phyloP scores from a whole-genome alignment of 2,113 vertebrate genomes.

The Gavialis gangeticus region DNA sequence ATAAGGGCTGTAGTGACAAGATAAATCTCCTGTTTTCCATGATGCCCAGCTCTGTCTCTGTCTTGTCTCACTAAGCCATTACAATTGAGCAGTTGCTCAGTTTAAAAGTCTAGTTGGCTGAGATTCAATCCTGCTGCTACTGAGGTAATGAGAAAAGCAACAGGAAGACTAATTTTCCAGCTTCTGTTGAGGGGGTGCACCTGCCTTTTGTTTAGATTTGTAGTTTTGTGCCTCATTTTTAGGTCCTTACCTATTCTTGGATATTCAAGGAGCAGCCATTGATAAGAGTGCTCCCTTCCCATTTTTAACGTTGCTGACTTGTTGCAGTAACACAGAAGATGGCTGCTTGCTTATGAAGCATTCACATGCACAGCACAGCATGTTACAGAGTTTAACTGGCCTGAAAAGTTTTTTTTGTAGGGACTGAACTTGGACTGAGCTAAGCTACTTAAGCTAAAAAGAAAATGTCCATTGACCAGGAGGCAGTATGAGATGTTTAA shows the following conservation, averaged over 20 bases:
- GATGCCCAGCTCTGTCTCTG: not conserved
- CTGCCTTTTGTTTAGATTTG: conserved; percentile 17
- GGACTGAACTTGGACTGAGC: too few relatives aligned
- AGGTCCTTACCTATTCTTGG: not conserved
- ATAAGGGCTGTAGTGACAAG: not conserved
- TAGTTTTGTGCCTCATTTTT: not conserved
- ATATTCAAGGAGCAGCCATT: not conserved
- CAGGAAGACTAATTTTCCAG: not conserved
- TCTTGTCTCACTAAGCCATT: accelerated
- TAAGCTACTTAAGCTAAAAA: not conserved
- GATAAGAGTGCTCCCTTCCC: not conserved
- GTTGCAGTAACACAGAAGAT: not conserved
- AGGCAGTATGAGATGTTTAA: not conserved
- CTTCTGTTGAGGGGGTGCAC: not conserved
- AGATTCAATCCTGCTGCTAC: not conserved
- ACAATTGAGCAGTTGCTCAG: not conserved
- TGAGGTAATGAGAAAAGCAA: not conserved
- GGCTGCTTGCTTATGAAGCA: not conserved
- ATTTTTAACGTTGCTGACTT: not conserved
- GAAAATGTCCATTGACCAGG: not conserved
- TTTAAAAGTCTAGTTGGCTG: not conserved
- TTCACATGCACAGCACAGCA: accelerated
- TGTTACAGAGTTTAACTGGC: not conserved
- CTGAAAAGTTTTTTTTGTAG: not conserved
- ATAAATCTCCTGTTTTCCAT: accelerated